These are phyloP conservation scores for Acanthosepion esculentum DNA, from an alignment of 2,888 invertebrate genomes.

Conservation along the genomic window DNA sequence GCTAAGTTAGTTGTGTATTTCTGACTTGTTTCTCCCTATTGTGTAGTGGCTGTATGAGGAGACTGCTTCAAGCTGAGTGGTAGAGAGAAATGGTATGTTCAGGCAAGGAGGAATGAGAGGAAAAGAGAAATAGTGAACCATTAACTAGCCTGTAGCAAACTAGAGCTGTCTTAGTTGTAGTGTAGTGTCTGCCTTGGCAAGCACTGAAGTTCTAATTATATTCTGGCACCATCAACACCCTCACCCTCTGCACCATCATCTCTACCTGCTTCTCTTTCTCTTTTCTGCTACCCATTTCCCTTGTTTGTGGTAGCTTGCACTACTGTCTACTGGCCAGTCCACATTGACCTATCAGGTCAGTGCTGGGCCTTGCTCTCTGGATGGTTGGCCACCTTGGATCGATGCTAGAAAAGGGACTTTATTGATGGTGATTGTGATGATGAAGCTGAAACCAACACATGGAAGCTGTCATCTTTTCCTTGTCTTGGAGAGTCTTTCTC, in stretches of 20 bases:
- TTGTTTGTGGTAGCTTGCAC: background rate
- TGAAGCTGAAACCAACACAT: background rate
- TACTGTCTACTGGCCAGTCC: background rate
- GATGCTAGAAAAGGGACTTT: background rate
- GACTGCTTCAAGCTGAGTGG: background rate
- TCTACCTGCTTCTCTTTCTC: background rate
- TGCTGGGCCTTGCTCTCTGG: background rate
- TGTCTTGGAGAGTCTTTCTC: background rate
- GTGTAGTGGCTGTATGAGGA: background rate
- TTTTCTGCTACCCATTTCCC: background rate
- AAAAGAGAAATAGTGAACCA: background rate
- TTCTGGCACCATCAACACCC: background rate
- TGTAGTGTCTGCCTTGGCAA: conserved; percentile 2
- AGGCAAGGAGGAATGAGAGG: background rate
- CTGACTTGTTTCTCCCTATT: background rate
- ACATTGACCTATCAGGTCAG: conserved; percentile 8
- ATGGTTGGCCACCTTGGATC: background rate
- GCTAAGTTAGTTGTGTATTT: background rate
- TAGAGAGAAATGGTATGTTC: background rate
- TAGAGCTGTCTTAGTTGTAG: background rate
- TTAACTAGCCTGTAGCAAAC: background rate
- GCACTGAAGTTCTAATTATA: conserved; percentile 20
- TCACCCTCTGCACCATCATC: background rate
- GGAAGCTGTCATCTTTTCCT: background rate
- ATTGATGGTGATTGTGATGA: background rate